phyloP scores from a whole-genome alignment of 2,113 vertebrate genomes.

The Dolichotis patagonum region DNA sequence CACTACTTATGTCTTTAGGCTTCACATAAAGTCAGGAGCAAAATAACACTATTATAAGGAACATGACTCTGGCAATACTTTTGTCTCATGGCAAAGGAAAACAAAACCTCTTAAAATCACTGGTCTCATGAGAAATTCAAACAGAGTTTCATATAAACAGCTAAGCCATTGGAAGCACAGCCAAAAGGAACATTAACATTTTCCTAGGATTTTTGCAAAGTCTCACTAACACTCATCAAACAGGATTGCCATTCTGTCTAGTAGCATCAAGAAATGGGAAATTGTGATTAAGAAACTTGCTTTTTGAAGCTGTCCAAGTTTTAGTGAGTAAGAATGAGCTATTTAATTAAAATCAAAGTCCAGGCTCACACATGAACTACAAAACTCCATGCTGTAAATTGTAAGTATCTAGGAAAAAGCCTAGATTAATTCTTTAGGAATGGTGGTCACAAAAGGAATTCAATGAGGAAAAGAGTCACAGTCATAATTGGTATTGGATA shows the following conservation, averaged over 20 bases:
- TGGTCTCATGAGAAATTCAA: constrained; percentile 5
- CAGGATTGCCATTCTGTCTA: not conserved
- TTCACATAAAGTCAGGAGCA: constrained; percentile 43
- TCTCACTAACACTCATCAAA: constrained; percentile 47
- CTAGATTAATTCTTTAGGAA: not conserved
- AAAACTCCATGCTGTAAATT: not conserved
- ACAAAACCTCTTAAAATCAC: not conserved
- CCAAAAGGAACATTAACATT: constrained; percentile 62
- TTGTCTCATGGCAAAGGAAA: not conserved
- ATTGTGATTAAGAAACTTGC: constrained; percentile 16
- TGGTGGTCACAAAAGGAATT: not conserved
- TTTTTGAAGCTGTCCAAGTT: constrained; percentile 21
- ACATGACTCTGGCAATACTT: not conserved
- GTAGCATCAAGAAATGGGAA: not conserved
- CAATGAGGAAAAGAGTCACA: not conserved
- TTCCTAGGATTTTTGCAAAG: constrained; percentile 57
- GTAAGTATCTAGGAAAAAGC: not conserved
- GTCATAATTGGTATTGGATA: not conserved
- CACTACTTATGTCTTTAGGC: not conserved
- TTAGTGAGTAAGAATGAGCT: constrained; percentile 26
- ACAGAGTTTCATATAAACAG: constrained; percentile 29
- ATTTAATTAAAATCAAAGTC: constrained; percentile 23
- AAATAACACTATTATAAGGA: constrained; percentile 9
- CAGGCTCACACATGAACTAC: not conserved
- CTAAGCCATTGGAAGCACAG: constrained; percentile 37